A percentile compares a stretch with the other conserved stretches of the same genome.
These are phyloP conservation scores for Pangasius sanitwongsei DNA, from an alignment of 2,797 vertebrate genomes.

Conservation along the genomic window DNA sequence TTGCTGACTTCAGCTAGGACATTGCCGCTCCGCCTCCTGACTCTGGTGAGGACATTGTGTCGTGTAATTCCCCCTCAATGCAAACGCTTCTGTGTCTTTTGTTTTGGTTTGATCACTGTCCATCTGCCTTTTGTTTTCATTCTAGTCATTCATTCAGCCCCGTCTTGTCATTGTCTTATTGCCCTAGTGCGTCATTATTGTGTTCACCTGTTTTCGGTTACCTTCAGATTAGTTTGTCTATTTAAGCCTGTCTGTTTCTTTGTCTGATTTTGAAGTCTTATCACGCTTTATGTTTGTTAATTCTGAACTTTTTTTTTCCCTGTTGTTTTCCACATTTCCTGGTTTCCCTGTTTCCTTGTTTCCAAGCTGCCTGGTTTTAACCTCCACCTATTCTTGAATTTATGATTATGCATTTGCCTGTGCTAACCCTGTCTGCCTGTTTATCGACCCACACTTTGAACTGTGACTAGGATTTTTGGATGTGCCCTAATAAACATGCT, in stretches of 20 bases:
- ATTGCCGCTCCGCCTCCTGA: too few species aligned
- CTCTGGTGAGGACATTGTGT: too few species aligned
- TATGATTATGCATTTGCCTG: not conserved
- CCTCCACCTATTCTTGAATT: not conserved
- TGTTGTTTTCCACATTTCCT: not conserved
- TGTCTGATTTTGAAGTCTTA: not conserved
- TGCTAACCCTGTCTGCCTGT: not conserved
- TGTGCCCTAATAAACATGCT: not conserved
- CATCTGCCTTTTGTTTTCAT: not conserved
- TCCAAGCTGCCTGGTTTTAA: not conserved
- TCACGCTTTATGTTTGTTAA: not conserved
- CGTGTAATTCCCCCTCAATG: not conserved
- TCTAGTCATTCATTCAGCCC: not conserved
- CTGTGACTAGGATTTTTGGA: not conserved
- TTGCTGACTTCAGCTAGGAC: not conserved
- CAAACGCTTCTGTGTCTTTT: not conserved
- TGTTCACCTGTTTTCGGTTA: not conserved
- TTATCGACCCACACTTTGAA: not conserved
- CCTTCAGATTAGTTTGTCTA: not conserved
- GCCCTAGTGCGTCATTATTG: not conserved
- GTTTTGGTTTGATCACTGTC: not conserved
- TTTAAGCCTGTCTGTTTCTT: not conserved
- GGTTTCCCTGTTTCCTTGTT: too few species aligned
- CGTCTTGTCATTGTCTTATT: not conserved
- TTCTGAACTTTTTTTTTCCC: not conserved